Percentiles rank a stretch among this genome's conserved stretches.
These are phyloP conservation scores for Halictus quadricinctus DNA, from an alignment of 2,888 invertebrate genomes.

Conservation along the genomic window DNA sequence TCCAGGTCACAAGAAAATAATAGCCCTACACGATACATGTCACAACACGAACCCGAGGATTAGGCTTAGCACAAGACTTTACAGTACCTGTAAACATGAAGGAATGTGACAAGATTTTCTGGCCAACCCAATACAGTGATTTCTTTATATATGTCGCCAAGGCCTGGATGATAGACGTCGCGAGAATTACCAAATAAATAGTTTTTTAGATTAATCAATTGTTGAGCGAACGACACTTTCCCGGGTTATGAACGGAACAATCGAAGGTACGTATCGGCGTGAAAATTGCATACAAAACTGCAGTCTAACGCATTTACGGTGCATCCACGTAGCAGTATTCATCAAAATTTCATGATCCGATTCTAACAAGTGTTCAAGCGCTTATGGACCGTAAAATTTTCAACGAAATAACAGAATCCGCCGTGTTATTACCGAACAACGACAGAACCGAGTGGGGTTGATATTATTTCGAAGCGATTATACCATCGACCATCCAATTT, in stretches of 20 bases:
- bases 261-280: background rate
- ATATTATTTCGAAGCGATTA: constrained; percentile 6
- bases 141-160: too few species aligned
- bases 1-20: too few species aligned
- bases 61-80: too few species aligned
- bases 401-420: background rate
- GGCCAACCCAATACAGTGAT: too few species aligned
- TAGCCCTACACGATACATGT: too few species aligned
- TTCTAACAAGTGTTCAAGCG: background rate
- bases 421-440: background rate
- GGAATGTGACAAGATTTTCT: background rate
- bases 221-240: background rate
- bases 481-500: constrained; percentile 17
- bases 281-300: background rate
- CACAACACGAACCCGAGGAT: too few species aligned
- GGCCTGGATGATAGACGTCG: too few species aligned
- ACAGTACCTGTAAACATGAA: background rate
- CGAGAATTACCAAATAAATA: background rate
- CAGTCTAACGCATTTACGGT: background rate
- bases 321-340: background rate
- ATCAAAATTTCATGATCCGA: background rate
- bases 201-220: background rate
- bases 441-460: background rate
- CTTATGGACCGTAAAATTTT: background rate
- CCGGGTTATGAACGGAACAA: background rate